These are phyloP conservation scores for Hoplodrina ambigua DNA, from an alignment of 2,888 invertebrate species.

Conservation along the genomic window DNA sequence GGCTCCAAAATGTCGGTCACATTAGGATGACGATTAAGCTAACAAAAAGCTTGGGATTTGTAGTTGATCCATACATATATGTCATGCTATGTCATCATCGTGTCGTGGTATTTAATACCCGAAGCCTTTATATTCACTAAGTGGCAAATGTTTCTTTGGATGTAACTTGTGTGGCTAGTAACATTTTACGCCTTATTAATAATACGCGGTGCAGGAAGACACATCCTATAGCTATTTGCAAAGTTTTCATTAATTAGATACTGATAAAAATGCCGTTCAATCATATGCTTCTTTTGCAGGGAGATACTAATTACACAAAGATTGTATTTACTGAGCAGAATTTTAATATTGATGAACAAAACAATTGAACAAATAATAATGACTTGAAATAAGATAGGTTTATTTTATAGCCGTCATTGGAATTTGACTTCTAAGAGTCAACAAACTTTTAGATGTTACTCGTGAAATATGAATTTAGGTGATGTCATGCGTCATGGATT, in stretches of 20 bases:
- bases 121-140: neutral
- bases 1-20: constrained; percentile 29
- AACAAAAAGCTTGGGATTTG: constrained; percentile 21
- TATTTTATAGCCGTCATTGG: neutral
- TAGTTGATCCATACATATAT: constrained; percentile 22
- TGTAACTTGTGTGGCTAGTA: constrained; percentile 2
- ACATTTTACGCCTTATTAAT: too few species aligned
- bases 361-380: neutral
- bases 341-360: neutral
- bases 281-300: constrained; percentile 3
- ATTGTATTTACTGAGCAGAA: neutral
- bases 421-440: neutral
- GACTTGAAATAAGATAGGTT: neutral
- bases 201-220: too few species aligned
- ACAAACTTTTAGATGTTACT: neutral
- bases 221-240: neutral
- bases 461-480: constrained; percentile 1
- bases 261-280: neutral
- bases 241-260: neutral
- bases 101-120: constrained; percentile 9
- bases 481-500: neutral
- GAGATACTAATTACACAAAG: neutral
- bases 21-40: constrained; percentile 29
- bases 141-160: neutral
- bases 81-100: constrained; percentile 19